phyloP scores from a whole-genome alignment of 2,113 vertebrate genomes.

The Brachypodius melanocephalos region DNA sequence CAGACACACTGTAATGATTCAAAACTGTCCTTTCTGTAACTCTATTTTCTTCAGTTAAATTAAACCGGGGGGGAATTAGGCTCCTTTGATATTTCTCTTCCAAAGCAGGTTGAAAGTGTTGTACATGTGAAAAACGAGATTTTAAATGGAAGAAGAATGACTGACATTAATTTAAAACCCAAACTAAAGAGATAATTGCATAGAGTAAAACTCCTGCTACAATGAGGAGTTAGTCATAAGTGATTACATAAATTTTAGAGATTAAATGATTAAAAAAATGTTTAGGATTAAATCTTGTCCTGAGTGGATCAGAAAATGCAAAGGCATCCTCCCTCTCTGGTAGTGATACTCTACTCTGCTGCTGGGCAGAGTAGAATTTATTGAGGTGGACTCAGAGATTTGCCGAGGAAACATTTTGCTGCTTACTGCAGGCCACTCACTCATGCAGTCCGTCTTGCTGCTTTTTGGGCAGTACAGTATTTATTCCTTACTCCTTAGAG shows the following conservation, averaged over 20 bases:
- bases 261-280: constrained; percentile 3
- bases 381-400: not conserved
- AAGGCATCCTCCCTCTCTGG: not conserved
- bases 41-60: constrained; percentile 22
- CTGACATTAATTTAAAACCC: constrained; percentile 53
- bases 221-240: constrained; percentile 64
- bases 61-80: constrained; percentile 13
- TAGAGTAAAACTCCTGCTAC: constrained; percentile 58
- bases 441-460: not conserved
- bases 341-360: not conserved
- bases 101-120: constrained; percentile 15
- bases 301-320: not conserved
- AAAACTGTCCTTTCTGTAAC: constrained; percentile 21
- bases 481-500: not conserved
- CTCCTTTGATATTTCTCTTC: constrained; percentile 20
- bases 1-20: not conserved
- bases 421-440: not conserved
- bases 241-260: constrained; percentile 62
- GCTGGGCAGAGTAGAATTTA: not conserved
- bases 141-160: constrained; percentile 57
- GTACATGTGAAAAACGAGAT: constrained; percentile 36
- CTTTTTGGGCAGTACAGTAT: not conserved
- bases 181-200: constrained; percentile 42
- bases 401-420: not conserved
- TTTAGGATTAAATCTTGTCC: not conserved